Evolutionary conservation across 2,888 invertebrate genomes (phyloP), one percentile per base, ranked within the genome.

Genomic region (Alitta virens): DNA sequence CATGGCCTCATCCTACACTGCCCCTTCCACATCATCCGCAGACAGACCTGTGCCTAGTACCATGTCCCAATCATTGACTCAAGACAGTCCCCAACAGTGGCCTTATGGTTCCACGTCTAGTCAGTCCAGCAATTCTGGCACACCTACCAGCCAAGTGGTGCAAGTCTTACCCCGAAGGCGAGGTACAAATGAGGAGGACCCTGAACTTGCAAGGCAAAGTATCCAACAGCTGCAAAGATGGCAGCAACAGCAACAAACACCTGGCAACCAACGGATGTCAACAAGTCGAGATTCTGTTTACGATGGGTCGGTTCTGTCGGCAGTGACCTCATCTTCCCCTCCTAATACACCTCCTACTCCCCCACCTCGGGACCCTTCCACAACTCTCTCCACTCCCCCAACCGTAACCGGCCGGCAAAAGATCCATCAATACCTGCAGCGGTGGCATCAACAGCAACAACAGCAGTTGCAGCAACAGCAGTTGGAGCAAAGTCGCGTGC

Each of bases 351-450:
- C 52, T 5, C 26, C 52, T 21, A 25, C 43, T 46, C 21, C 57
- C 46, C 9, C 49, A 27, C 21, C 57, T 46, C 43, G 42, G 25
- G 56, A 24, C 56, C 43, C 46, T 21, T 12, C 3, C n/a, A 46
- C 46, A 7, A 46, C 46, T 21, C 46, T 46, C 7, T 46, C 46
- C 46, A 18, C 46, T 5, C 38, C 33, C 38, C 18, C 23, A 24
- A 43, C 42, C 9, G 42, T 26, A 16, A 16, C 43, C 54, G 75
- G 74, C 62, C 63, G 77, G 50, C 75, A 78, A 54, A 72, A 73
- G 51, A 78, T 78, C 56, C 75, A 73, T 54, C 76, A 77, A 61
- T 74, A 77, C 54, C 68, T 79, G 55, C 73, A 77, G 66, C 66
- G 71, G 52, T 79, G 79, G 79, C 75, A 75, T 38, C 74, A 76